Evolutionary conservation across 2,888 invertebrate species (phyloP).

Genomic region (Monopis laevigella): DNA sequence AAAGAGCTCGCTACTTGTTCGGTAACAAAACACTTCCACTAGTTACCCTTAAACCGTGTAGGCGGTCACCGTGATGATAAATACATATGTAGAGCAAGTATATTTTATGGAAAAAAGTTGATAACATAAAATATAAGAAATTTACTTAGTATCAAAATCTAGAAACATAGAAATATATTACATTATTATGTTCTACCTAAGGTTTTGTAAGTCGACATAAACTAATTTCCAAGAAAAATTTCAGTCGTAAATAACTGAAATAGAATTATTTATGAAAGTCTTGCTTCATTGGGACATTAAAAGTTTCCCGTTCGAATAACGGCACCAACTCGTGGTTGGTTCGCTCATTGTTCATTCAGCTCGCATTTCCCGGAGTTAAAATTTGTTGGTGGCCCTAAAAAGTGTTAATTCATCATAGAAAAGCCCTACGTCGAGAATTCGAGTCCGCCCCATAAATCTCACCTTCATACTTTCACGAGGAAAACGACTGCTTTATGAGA

Average conservation of each 20-base stretch:
- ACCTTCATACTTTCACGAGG: conserved; percentile 66
- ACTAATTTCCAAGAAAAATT: conserved; percentile 36
- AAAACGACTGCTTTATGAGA: conserved; percentile 67
- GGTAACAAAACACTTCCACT: too few relatives aligned
- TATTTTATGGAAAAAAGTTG: too few relatives aligned
- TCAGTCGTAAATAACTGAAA: conserved; percentile 47
- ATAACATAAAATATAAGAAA: too few relatives aligned
- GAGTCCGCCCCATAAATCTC: conserved; percentile 65
- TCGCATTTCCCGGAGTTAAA: conserved; percentile 58
- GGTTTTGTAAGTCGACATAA: too few relatives aligned
- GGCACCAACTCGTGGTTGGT: conserved; percentile 45
- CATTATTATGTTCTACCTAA: too few relatives aligned
- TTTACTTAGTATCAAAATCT: too few relatives aligned
- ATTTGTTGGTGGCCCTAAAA: conserved; percentile 62
- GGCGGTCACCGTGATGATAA: too few relatives aligned
- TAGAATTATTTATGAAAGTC: conserved; percentile 49
- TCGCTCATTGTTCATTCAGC: conserved; percentile 61
- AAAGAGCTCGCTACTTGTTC: too few relatives aligned
- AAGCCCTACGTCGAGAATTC: conserved; percentile 53
- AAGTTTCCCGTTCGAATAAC: conserved; percentile 44
- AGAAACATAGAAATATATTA: too few relatives aligned
- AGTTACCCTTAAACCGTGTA: too few relatives aligned
- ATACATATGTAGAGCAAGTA: too few relatives aligned
- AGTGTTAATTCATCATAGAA: conserved; percentile 67
- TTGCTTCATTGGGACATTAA: conserved; percentile 63